Evolutionary conservation across 2,888 invertebrate genomes (phyloP).

Genomic region (Drosophila merina): DNA sequence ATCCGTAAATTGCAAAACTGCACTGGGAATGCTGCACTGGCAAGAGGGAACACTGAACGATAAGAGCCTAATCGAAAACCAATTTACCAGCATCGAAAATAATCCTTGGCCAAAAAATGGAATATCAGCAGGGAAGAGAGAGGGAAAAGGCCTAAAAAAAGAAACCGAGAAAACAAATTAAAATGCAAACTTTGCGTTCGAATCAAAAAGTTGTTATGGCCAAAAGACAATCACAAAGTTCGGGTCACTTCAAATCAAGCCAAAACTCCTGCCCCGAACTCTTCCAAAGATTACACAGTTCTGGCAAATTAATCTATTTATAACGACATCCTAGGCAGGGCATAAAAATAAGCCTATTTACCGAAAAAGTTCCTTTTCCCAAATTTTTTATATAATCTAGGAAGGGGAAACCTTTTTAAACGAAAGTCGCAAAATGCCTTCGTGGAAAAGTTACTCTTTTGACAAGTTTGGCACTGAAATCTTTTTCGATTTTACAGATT

Average conservation of each 20-base stretch:
- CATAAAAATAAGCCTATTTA: constrained; percentile 64
- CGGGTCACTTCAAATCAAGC: neutral
- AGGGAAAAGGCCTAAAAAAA: neutral
- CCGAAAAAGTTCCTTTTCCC: constrained; percentile 36
- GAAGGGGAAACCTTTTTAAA: constrained; percentile 49
- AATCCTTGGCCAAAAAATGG: constrained; percentile 41
- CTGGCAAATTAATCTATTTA: constrained; percentile 76
- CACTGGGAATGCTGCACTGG: constrained; percentile 12
- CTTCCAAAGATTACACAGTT: constrained; percentile 68
- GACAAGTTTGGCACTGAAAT: constrained; percentile 44
- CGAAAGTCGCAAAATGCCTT: constrained; percentile 21
- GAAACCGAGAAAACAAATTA: constrained; percentile 53
- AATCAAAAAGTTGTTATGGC: constrained; percentile 74
- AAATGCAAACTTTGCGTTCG: constrained; percentile 57
- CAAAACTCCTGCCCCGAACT: constrained; percentile 22
- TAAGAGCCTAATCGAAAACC: constrained; percentile 67
- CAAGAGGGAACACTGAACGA: constrained; percentile 29
- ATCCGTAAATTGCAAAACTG: constrained; percentile 41
- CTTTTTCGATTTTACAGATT: constrained; percentile 85
- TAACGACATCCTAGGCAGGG: constrained; percentile 62
- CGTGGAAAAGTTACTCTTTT: constrained; percentile 53
- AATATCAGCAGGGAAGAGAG: neutral
- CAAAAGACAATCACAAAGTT: constrained; percentile 58
- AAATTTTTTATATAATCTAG: constrained; percentile 15
- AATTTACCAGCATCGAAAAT: constrained; percentile 59